phyloP scores from a whole-genome alignment of 1,140 invertebrate species.

The Oppia nitens region DNA sequence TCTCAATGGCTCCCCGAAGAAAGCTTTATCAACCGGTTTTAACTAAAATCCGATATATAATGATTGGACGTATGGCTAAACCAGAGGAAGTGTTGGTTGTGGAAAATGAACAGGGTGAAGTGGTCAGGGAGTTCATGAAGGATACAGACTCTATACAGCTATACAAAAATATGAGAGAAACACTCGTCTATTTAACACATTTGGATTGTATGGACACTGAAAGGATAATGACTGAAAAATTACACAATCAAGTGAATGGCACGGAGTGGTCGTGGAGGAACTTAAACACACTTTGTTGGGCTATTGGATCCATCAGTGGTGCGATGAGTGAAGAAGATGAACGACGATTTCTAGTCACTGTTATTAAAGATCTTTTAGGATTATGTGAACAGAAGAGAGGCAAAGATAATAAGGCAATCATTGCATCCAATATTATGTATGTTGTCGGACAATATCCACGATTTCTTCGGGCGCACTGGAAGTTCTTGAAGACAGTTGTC shows the following conservation, averaged over 20 bases:
- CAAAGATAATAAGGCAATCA: constrained; percentile 99
- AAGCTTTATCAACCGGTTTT: constrained; percentile 59
- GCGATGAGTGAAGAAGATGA: constrained; percentile 99
- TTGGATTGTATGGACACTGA: constrained; percentile 95
- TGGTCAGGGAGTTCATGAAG: constrained; percentile 98
- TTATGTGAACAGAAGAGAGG: constrained; percentile 98
- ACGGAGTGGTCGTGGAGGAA: constrained; percentile 99
- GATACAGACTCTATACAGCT: constrained; percentile 99
- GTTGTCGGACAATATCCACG: constrained; percentile 99
- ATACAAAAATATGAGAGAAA: constrained; percentile 99
- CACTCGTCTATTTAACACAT: constrained; percentile 95
- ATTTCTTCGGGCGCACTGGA: constrained; percentile 98
- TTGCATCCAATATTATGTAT: constrained; percentile 99
- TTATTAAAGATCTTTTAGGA: constrained; percentile 94
- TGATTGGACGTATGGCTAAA: constrained; percentile 99
- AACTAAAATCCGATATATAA: constrained; percentile 84
- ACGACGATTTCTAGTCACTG: constrained; percentile 94
- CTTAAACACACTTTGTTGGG: constrained; percentile 97
- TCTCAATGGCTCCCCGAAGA: constrained; percentile 34
- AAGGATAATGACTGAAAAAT: constrained; percentile 95
- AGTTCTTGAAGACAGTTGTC: constrained; percentile 99
- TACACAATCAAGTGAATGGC: constrained; percentile 97
- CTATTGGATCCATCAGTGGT: constrained; percentile 97
- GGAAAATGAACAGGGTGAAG: constrained; percentile 99
- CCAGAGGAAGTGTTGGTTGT: constrained; percentile 99